Conservation (phyloP, 2,888 invertebrate species). For the Abrostola tripartita region DNA sequence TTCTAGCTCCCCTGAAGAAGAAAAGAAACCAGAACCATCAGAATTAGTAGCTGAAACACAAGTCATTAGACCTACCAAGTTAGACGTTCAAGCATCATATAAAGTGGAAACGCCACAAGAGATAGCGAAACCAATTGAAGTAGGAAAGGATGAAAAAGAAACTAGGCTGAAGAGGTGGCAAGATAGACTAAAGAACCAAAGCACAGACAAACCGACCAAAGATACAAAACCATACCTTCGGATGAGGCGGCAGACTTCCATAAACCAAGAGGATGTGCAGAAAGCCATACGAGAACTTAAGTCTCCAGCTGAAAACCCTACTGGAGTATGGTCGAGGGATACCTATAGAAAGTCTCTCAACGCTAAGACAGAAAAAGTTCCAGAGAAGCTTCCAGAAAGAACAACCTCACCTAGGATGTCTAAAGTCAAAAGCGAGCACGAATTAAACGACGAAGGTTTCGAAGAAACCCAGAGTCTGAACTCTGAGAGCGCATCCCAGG, state of each 20-base stretch:
- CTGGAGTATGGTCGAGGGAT: conserved; percentile 89
- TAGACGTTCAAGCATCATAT: conserved; percentile 86
- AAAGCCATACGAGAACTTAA: conserved; percentile 90
- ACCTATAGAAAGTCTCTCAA: conserved; percentile 77
- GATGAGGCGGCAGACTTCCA: conserved; percentile 90
- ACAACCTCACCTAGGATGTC: conserved; percentile 84
- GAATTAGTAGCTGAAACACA: conserved; percentile 88
- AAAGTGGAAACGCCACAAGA: conserved; percentile 78
- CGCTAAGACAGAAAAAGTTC: conserved; percentile 68
- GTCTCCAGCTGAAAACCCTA: conserved; percentile 89
- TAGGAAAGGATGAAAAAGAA: conserved; percentile 87
- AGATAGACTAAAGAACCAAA: conserved; percentile 89
- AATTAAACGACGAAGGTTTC: conserved; percentile 96
- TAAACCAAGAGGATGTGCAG: conserved; percentile 91
- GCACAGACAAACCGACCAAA: conserved; percentile 84
- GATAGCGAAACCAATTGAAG: conserved; percentile 77
- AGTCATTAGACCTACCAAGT: conserved; percentile 83
- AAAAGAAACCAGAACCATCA: conserved; percentile 80
- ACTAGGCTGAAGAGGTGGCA: conserved; percentile 91
- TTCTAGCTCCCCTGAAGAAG: conserved; percentile 88
- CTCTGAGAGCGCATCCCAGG: conserved; percentile 95
- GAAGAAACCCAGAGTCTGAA: conserved; percentile 96
- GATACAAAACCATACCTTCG: conserved; percentile 84
- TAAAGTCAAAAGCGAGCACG: conserved; percentile 90
- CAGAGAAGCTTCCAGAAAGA: conserved; percentile 73